phyloP scores from a whole-genome alignment of 2,797 vertebrate species.

The Helicolenus hilgendorfi region DNA sequence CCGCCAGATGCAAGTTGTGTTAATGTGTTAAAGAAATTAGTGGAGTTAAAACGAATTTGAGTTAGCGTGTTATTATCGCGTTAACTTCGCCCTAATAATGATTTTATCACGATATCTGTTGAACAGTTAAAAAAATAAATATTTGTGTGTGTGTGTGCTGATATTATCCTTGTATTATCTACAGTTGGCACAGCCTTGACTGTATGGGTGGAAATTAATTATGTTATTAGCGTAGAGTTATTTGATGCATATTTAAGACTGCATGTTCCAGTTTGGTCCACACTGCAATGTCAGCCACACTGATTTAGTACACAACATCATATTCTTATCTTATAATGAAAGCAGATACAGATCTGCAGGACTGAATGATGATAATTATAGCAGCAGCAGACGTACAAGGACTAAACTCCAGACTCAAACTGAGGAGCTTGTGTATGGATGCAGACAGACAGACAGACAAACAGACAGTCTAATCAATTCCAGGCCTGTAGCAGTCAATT shows the following conservation, averaged over 20 bases:
- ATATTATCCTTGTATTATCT: not conserved
- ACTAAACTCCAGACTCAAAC: not conserved
- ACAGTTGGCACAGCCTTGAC: not conserved
- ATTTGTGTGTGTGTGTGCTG: not conserved
- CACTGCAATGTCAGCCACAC: not conserved
- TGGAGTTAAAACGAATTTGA: no score
- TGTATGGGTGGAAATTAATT: constrained; percentile 20
- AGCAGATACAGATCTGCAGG: constrained; percentile 5
- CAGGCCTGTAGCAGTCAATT: constrained; percentile 7
- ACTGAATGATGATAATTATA: not conserved
- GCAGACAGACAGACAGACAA: not conserved
- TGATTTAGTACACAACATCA: not conserved
- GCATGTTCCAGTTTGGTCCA: not conserved
- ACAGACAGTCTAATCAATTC: not conserved
- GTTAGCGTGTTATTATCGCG: no score
- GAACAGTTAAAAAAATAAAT: no score
- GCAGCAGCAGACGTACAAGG: not conserved
- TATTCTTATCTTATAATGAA: constrained; percentile 9
- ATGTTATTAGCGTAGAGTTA: not conserved
- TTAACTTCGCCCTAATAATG: no score
- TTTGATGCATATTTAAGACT: constrained; percentile 19
- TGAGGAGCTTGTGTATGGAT: not conserved
- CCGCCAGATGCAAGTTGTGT: no score
- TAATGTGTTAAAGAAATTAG: no score
- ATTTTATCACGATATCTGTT: no score